These are phyloP conservation scores for Spatulosminthurus flaviceps DNA, from an alignment of 2,888 invertebrate species.

Conservation along the genomic window DNA sequence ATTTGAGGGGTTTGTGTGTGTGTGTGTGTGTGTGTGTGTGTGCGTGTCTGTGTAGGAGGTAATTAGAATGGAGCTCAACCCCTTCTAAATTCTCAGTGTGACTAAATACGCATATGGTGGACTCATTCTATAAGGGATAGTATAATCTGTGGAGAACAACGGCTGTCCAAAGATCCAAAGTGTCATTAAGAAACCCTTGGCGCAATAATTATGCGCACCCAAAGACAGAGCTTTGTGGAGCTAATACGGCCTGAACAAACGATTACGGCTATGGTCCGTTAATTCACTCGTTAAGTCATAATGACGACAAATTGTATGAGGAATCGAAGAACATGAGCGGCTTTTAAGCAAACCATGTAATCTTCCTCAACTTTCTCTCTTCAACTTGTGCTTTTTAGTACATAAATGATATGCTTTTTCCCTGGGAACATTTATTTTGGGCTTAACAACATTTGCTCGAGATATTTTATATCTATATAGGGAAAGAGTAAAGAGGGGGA, in stretches of 20 bases:
- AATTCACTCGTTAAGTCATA: constrained; percentile 14
- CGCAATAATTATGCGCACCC: neutral
- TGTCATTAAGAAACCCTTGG: neutral
- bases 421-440: neutral
- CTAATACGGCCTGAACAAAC: neutral
- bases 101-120: no score
- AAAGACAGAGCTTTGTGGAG: neutral
- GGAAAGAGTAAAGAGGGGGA: constrained; percentile 7
- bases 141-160: no score
- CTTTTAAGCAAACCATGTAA: no score
- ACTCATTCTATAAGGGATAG: no score
- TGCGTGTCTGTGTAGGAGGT: no score
- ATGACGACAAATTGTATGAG: neutral
- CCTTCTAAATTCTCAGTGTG: no score
- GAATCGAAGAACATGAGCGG: neutral
- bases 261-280: neutral
- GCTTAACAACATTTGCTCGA: neutral
- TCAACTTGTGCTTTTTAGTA: no score
- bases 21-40: no score
- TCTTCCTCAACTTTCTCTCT: neutral
- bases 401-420: neutral
- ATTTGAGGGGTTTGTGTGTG: no score
- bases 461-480: neutral
- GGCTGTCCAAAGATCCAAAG: no score
- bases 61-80: no score